Evolutionary conservation across 2,113 vertebrate genomes (phyloP).

Genomic region (Clarias macrocephalus): DNA sequence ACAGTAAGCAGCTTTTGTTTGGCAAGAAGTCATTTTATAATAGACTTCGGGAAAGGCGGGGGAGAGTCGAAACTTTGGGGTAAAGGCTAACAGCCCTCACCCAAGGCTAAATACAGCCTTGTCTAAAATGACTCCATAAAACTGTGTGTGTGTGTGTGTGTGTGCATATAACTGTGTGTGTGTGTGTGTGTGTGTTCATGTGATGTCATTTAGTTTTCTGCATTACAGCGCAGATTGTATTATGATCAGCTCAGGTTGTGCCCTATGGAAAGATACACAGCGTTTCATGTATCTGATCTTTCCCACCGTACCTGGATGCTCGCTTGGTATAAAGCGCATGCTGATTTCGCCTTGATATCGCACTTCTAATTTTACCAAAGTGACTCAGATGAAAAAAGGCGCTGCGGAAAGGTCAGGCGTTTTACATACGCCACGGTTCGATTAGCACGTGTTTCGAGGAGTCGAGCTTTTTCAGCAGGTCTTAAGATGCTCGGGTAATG

Average conservation of each 20-base stretch:
- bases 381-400: background rate
- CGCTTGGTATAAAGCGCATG: background rate
- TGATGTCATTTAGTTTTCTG: background rate
- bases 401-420: constrained; percentile 19
- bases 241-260: background rate
- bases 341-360: background rate
- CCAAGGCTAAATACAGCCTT: background rate
- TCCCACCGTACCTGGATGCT: background rate
- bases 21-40: constrained; percentile 69
- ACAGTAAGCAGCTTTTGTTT: constrained; percentile 62
- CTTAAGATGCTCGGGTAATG: background rate
- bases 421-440: background rate
- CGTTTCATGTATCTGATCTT: background rate
- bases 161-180: too few relatives aligned
- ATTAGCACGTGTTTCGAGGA: constrained; percentile 27
- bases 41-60: constrained; percentile 43
- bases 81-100: constrained; percentile 8
- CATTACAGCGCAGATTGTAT: too few relatives aligned
- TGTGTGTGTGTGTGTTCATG: background rate
- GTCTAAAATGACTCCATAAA: background rate
- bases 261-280: background rate
- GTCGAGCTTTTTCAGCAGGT: background rate
- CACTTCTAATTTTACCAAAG: constrained; percentile 17
- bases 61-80: background rate
- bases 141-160: background rate